Evolutionary conservation across 2,113 vertebrate species (phyloP).

Genomic region (Egretta garzetta): DNA sequence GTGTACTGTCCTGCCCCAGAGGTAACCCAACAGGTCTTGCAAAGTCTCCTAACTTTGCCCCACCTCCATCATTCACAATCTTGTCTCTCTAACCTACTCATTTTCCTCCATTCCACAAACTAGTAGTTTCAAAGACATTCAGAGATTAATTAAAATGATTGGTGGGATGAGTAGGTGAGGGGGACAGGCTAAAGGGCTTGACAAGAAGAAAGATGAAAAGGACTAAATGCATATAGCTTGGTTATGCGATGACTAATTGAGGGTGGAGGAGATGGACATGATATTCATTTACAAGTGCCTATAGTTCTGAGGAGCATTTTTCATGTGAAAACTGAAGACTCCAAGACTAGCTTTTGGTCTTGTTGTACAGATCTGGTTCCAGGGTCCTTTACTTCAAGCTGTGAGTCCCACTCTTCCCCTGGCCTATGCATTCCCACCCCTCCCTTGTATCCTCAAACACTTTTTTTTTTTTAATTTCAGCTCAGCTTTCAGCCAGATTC

Average conservation of each 20-base stretch:
- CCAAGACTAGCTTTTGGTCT: neutral
- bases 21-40: conserved; percentile 58
- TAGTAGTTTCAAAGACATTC: conserved; percentile 68
- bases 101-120: conserved; percentile 70
- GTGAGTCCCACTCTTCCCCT: neutral
- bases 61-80: conserved; percentile 59
- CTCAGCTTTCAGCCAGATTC: neutral
- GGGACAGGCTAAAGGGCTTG: conserved; percentile 63
- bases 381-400: neutral
- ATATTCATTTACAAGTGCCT: conserved; percentile 59
- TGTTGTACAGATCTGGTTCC: neutral
- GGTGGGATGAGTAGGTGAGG: conserved; percentile 64
- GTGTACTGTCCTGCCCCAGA: conserved; percentile 18
- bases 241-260: conserved; percentile 64
- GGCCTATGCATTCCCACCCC: neutral
- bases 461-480: neutral
- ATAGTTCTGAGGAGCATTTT: conserved; percentile 29
- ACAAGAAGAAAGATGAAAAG: conserved; percentile 71
- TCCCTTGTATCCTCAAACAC: neutral
- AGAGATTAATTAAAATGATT: conserved; percentile 71
- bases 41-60: conserved; percentile 50
- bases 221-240: conserved; percentile 33
- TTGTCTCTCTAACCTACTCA: conserved; percentile 62
- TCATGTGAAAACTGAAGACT: neutral
- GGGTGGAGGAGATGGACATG: conserved; percentile 69